Conservation (phyloP, 23 tunicate genomes). For the Botrylloides violaceus region DNA sequence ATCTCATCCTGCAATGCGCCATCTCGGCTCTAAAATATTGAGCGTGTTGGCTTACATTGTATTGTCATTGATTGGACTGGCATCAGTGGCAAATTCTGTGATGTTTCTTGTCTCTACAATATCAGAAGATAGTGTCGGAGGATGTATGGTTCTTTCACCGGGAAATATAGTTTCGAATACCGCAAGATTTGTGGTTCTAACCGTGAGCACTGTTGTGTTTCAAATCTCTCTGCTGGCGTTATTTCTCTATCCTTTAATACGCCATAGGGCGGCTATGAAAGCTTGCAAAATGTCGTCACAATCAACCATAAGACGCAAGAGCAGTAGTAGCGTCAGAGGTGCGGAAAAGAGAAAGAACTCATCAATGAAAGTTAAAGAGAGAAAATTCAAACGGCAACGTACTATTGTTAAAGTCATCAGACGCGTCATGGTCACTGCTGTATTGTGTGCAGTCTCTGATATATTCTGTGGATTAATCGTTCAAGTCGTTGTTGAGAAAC, state of each 20-base stretch:
- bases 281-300: background rate
- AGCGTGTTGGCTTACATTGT: slow-evolving; percentile 27
- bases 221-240: slow-evolving; percentile 45
- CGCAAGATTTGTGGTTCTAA: slow-evolving; percentile 50
- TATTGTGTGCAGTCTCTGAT: slow-evolving; percentile 56
- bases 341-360: background rate
- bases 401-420: slow-evolving; percentile 28
- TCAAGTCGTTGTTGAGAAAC: slow-evolving; percentile 32
- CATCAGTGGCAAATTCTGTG: slow-evolving; percentile 40
- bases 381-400: slow-evolving; percentile 27
- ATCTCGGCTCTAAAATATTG: slow-evolving; percentile 32
- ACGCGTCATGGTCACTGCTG: slow-evolving; percentile 58
- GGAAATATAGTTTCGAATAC: background rate
- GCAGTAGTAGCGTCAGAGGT: background rate
- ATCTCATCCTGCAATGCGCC: slow-evolving; percentile 65
- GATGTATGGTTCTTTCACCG: slow-evolving; percentile 54
- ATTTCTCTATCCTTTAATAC: slow-evolving; percentile 63
- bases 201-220: slow-evolving; percentile 45
- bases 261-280: slow-evolving; percentile 48
- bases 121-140: slow-evolving; percentile 28
- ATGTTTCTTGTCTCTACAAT: slow-evolving; percentile 35
- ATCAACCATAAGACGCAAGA: background rate
- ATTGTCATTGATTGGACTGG: slow-evolving; percentile 32
- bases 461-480: slow-evolving; percentile 42
- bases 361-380: slow-evolving; percentile 9